These are phyloP conservation scores for Pemphigus obesinymphae DNA, from an alignment of 1,140 invertebrate species.

Conservation along the genomic window DNA sequence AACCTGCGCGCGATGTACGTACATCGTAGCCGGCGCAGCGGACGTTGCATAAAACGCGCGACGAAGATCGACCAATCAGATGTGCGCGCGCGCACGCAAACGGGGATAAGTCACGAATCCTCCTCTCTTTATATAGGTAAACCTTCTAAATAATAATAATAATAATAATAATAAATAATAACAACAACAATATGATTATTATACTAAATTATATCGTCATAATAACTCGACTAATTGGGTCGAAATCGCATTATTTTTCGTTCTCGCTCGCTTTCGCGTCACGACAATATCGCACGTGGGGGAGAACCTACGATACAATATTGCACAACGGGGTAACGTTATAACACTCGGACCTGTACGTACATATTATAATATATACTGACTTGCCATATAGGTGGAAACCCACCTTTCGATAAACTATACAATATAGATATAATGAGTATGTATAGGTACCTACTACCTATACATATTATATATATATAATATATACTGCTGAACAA, in stretches of 20 bases:
- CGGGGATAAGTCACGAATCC: conserved; percentile 20
- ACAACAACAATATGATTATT: background rate
- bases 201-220: conserved; percentile 19
- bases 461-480: too few relatives aligned
- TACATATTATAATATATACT: too few relatives aligned
- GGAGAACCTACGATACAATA: background rate
- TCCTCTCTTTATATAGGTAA: background rate
- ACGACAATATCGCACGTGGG: background rate
- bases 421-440: background rate
- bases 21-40: background rate
- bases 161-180: background rate
- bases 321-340: background rate
- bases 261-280: conserved; percentile 11
- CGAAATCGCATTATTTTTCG: background rate
- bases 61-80: background rate
- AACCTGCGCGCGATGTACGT: background rate
- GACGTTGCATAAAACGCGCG: conserved; percentile 20
- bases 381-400: too few relatives aligned
- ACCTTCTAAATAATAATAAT: background rate
- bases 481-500: too few relatives aligned
- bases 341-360: background rate
- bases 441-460: background rate
- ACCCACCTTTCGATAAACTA: too few relatives aligned
- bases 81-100: background rate
- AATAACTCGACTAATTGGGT: conserved; percentile 33